Percentiles rank a stretch among this genome's conserved stretches.
Evolutionary conservation across 2,888 invertebrate genomes (phyloP).

Genomic region (Eupithecia inturbata): DNA sequence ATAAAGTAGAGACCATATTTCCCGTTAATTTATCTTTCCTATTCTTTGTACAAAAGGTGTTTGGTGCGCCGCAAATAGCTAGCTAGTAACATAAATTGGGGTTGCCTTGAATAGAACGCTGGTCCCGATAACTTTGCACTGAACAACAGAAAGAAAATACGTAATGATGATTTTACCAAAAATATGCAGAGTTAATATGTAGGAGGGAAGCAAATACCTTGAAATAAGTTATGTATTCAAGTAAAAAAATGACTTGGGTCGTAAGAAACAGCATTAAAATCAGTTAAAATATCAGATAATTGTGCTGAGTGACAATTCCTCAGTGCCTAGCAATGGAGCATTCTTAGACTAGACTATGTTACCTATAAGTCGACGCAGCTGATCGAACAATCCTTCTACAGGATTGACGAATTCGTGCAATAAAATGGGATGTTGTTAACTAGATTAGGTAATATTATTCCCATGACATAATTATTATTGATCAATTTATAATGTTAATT

Average conservation of each 20-base stretch:
- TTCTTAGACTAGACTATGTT: not conserved
- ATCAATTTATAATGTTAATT: no score
- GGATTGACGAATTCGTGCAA: no score
- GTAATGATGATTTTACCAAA: not conserved
- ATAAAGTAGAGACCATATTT: not conserved
- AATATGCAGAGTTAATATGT: not conserved
- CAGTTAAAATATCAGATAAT: not conserved
- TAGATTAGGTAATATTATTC: no score
- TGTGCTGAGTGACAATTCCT: not conserved
- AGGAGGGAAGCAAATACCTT: not conserved
- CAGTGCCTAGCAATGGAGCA: not conserved
- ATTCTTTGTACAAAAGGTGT: not conserved
- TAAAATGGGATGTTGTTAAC: no score
- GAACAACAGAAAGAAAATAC: not conserved
- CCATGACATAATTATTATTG: no score
- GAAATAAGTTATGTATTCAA: not conserved
- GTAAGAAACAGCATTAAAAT: not conserved
- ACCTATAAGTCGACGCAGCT: no score
- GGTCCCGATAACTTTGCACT: not conserved
- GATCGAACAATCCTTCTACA: no score
- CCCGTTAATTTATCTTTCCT: no score
- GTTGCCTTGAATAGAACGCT: slow-evolving; percentile 1
- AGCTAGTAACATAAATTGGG: slow-evolving; percentile 11
- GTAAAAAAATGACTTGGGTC: not conserved
- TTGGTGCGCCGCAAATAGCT: not conserved